phyloP scores from a whole-genome alignment of 2,888 invertebrate species.

The Sylvicola cinctus region DNA sequence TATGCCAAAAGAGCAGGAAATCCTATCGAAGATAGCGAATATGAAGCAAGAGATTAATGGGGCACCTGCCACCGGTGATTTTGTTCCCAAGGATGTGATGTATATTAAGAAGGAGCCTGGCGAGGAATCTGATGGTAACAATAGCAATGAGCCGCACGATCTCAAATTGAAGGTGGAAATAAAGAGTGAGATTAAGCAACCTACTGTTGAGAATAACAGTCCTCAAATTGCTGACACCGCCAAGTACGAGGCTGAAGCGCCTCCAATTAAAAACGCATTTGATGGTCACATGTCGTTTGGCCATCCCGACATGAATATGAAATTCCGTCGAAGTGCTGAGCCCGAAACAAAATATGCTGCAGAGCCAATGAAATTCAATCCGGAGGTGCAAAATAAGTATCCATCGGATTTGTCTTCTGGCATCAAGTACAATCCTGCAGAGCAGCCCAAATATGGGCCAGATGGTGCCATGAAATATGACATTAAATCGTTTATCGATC shows the following conservation, averaged over 20 bases:
- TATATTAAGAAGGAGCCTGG: slow-evolving; percentile 30
- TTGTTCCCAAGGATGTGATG: slow-evolving; percentile 41
- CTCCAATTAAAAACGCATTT: slow-evolving; percentile 22
- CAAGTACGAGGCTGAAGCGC: slow-evolving; percentile 5
- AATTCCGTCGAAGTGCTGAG: slow-evolving; percentile 1
- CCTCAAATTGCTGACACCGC: slow-evolving; percentile 12
- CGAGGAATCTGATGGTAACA: slow-evolving; percentile 25
- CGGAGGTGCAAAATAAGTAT: slow-evolving; percentile 13
- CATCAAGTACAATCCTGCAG: slow-evolving; percentile 27
- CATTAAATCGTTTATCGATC: slow-evolving; percentile 21
- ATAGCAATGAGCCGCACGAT: slow-evolving; percentile 43
- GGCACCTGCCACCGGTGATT: slow-evolving; percentile 27
- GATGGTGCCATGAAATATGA: slow-evolving; percentile 15
- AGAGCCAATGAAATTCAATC: slow-evolving; percentile 19
- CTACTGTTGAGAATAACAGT: slow-evolving; percentile 20
- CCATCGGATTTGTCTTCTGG: slow-evolving; percentile 22
- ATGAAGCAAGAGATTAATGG: slow-evolving; percentile 25
- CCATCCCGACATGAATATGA: slow-evolving; percentile 1
- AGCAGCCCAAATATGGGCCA: slow-evolving; percentile 8
- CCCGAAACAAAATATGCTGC: slow-evolving; percentile 15
- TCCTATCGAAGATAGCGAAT: slow-evolving; percentile 23
- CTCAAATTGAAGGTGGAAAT: slow-evolving; percentile 51
- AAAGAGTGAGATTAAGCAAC: slow-evolving; percentile 24
- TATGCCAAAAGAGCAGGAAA: slow-evolving; percentile 20
- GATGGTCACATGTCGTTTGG: slow-evolving; percentile 12